A percentile compares a stretch with the other conserved stretches of the same genome.
phyloP scores from a whole-genome alignment of 2,113 vertebrate species.

The Balaenoptera acutorostrata region DNA sequence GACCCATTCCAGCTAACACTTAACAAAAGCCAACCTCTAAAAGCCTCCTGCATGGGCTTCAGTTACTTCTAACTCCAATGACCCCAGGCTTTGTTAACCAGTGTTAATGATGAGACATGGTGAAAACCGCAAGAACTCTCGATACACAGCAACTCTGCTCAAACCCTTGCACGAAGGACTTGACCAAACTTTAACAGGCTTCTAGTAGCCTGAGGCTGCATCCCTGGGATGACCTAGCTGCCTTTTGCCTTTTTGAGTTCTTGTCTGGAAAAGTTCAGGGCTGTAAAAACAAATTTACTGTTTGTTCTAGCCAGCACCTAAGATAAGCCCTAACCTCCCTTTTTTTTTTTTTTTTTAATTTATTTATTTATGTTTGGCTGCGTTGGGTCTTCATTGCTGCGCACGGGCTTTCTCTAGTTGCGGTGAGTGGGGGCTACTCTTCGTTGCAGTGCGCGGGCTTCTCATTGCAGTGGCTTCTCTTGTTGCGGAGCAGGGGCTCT shows the following conservation, averaged over 20 bases:
- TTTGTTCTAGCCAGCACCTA: not conserved
- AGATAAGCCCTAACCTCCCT: not conserved
- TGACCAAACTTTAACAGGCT: not conserved
- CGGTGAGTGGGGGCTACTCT: no score
- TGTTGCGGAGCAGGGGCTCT: no score
- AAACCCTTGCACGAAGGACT: not conserved
- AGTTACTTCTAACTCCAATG: not conserved
- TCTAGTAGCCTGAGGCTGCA: not conserved
- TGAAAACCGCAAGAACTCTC: not conserved
- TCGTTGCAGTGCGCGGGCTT: no score
- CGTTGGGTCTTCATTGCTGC: no score
- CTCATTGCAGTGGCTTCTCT: no score
- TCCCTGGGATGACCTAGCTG: not conserved
- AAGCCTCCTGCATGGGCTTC: not conserved
- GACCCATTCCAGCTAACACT: not conserved
- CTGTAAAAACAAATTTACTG: not conserved
- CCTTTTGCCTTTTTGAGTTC: not conserved
- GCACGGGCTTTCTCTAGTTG: no score
- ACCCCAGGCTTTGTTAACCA: not conserved
- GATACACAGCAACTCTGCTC: not conserved
- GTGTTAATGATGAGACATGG: not conserved
- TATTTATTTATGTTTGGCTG: no score
- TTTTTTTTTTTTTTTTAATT: not conserved
- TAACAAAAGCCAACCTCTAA: not conserved
- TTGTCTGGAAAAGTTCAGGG: not conserved